These are phyloP conservation scores for Lophius piscatorius DNA, from an alignment of 2,113 vertebrate genomes.

Conservation along the genomic window DNA sequence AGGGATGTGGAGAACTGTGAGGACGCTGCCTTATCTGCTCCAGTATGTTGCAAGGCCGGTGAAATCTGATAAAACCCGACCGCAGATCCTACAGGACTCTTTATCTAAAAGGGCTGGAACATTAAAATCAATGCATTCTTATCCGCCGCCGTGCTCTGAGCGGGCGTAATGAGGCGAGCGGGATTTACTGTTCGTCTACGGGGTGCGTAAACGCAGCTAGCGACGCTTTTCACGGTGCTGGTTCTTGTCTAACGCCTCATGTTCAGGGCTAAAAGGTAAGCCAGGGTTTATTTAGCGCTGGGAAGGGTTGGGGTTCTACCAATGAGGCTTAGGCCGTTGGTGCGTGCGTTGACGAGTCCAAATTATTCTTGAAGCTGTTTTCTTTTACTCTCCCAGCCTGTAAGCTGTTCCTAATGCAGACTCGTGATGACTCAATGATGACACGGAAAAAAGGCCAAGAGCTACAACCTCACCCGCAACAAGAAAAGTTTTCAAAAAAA, in stretches of 20 bases:
- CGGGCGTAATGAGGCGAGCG: constrained; percentile 50
- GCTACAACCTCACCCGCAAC: no score
- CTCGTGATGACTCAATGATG: no score
- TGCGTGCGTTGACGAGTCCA: no score
- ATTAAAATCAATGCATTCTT: constrained; percentile 54
- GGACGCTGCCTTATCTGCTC: constrained; percentile 46
- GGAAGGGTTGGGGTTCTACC: not conserved
- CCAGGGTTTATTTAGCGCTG: not conserved
- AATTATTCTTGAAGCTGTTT: no score
- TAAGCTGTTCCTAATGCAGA: no score
- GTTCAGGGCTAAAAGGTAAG: constrained; percentile 16
- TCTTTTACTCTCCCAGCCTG: no score
- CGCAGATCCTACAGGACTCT: constrained; percentile 40
- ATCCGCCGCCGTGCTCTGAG: constrained; percentile 41
- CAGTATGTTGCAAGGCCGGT: constrained; percentile 7
- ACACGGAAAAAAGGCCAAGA: no score
- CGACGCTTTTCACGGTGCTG: constrained; percentile 10
- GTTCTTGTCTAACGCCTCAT: not conserved
- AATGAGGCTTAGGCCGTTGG: not conserved
- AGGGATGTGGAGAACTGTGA: constrained; percentile 30
- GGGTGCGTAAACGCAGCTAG: constrained; percentile 4
- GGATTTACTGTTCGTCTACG: constrained; percentile 43
- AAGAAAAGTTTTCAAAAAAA: no score
- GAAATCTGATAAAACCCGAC: constrained; percentile 47
- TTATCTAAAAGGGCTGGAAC: constrained; percentile 55